Evolutionary conservation across 2,888 invertebrate species (phyloP), one percentile per base, ranked within the genome.

Genomic region (Anodontia alba): DNA sequence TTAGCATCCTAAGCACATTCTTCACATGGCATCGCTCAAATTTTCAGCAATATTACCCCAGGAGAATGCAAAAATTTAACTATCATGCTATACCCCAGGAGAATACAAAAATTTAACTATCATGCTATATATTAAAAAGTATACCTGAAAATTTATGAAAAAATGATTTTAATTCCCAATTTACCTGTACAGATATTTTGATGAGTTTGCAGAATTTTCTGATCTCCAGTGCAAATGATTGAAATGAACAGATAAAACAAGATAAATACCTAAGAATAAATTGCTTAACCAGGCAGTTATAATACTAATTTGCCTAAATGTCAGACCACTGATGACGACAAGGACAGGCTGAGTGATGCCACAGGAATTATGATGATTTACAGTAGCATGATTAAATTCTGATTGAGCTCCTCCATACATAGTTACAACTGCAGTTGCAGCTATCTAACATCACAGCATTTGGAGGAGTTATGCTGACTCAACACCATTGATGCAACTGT

Each of bases 221-320:
- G 10, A 8, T 2, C 7, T 2, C 29, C 17, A 7, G 62, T 3
- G 12, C 62, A 62, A 33, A 62, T 62, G 62, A 62, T 62, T 62
- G 62, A 62, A 62, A 62, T 33, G 33, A 33, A 20, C 62, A 62
- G 62, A 62, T 62, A 31, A 62, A 62, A 62, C 33, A 29, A 15
- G 7, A 62, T 33, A 62, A 62, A 62, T 33, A 62, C 29, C 31
- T 33, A 33, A 12, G 23, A 33, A 62, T 57, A 23, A 26, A 62
- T 62, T 33, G 26, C 12, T 20, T 12, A 33, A 62, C 10, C 62
- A 62, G 62, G 20, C 62, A 8, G 3, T 46, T 46, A 8, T 20
- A 15, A 46, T 46, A 46, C n/a, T 20, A 20, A 46, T 46, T 15
- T 46, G 46, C 3, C 46, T 46, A 17, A 38, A 5, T 38, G 7